Conservation (phyloP, 2,797 vertebrate species). For the Enteromius fasciolatus region DNA sequence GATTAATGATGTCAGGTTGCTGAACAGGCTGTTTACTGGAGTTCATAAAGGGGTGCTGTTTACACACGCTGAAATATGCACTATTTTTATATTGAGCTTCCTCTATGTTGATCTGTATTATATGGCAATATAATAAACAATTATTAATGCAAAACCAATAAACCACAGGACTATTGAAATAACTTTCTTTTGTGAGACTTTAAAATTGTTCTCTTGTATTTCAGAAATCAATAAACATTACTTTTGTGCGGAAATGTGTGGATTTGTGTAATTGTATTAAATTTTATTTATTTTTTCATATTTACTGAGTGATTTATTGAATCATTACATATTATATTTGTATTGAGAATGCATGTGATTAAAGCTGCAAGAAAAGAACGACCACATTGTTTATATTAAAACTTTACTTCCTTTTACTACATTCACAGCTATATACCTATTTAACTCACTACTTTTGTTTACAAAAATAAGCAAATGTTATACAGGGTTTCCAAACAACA, state of each 20-base stretch:
- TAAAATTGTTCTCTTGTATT: neutral
- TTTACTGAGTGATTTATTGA: no score
- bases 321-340: neutral
- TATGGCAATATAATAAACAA: neutral
- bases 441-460: conserved; percentile 56
- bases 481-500: conserved; percentile 65
- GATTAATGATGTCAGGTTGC: conserved; percentile 1
- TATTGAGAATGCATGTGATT: neutral
- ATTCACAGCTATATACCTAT: conserved; percentile 61
- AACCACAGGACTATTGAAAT: neutral
- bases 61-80: conserved; percentile 13
- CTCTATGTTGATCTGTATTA: neutral
- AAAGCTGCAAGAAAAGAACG: conserved; percentile 1
- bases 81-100: neutral
- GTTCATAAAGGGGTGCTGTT: conserved; percentile 2
- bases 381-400: conserved; percentile 57
- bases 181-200: neutral
- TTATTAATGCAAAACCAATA: neutral
- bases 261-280: neutral
- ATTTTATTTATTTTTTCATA: no score
- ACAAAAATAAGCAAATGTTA: conserved; percentile 62
- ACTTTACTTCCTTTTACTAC: conserved; percentile 63
- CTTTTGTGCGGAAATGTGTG: neutral
- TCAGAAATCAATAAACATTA: conserved; percentile 11
- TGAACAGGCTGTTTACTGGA: neutral